phyloP scores from a whole-genome alignment of 2,113 vertebrate genomes.

The Callopanchax toddi region DNA sequence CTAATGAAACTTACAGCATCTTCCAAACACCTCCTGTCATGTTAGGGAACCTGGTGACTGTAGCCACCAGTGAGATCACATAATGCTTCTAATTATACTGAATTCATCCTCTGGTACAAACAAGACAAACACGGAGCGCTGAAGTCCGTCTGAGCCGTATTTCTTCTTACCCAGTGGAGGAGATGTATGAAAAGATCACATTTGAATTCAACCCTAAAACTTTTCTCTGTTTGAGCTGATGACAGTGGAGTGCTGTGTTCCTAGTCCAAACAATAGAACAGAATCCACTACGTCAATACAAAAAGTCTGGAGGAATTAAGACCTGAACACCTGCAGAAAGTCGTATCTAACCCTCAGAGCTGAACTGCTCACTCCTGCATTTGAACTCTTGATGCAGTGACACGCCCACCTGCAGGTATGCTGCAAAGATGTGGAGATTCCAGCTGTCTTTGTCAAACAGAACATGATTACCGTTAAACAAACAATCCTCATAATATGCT shows the following conservation, averaged over 20 bases:
- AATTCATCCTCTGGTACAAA: constrained; percentile 65
- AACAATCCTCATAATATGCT: background rate
- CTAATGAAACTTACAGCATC: background rate
- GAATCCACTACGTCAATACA: too few species aligned
- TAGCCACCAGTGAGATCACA: constrained; percentile 50
- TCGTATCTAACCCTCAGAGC: too few species aligned
- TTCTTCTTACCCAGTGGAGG: background rate
- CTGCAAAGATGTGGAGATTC: too few species aligned
- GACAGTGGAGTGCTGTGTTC: constrained; percentile 14
- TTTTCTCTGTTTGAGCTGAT: background rate
- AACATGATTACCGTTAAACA: background rate
- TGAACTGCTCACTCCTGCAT: too few species aligned
- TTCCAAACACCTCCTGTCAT: constrained; percentile 52
- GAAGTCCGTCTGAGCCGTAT: constrained; percentile 13
- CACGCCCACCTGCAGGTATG: background rate
- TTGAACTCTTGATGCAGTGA: too few species aligned
- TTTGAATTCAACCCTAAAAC: background rate
- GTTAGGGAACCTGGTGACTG: constrained; percentile 22
- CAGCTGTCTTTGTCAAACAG: background rate
- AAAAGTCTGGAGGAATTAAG: too few species aligned
- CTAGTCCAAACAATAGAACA: too few species aligned
- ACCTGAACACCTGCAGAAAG: background rate
- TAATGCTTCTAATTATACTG: background rate
- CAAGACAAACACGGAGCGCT: constrained; percentile 28
- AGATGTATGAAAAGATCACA: constrained; percentile 22